Percentiles rank a stretch among this genome's conserved stretches.
Evolutionary conservation across 2,888 invertebrate species (phyloP).

Genomic region (Drosophila rubida): DNA sequence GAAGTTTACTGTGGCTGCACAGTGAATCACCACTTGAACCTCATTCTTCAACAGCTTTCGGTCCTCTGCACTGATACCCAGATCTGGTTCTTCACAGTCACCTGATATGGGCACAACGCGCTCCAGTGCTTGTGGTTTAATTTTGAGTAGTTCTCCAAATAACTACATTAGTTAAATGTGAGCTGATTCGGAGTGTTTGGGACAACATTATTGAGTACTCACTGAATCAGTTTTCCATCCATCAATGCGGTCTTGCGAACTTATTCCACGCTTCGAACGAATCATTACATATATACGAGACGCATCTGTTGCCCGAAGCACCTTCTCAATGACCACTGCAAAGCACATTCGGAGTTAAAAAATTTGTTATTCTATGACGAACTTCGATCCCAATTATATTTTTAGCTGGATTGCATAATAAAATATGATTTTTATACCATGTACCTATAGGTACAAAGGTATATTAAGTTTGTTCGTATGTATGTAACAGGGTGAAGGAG

Average conservation of each 20-base stretch:
- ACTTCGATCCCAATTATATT: neutral
- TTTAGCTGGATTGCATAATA: no score
- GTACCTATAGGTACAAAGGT: no score
- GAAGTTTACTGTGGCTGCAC: slow-evolving; percentile 94
- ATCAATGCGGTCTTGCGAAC: slow-evolving; percentile 88
- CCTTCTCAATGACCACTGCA: slow-evolving; percentile 59
- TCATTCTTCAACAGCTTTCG: slow-evolving; percentile 72
- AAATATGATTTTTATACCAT: no score
- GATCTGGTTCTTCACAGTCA: slow-evolving; percentile 81
- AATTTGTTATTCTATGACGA: neutral
- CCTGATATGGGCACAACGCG: slow-evolving; percentile 83
- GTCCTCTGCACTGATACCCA: slow-evolving; percentile 84
- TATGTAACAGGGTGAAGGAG: no score
- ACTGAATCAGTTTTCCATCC: slow-evolving; percentile 90
- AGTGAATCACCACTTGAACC: slow-evolving; percentile 90
- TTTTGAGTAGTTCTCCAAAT: slow-evolving; percentile 44
- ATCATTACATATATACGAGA: slow-evolving; percentile 86
- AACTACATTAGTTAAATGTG: slow-evolving; percentile 3
- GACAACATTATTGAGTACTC: no score
- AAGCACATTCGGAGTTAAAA: neutral
- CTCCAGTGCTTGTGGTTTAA: slow-evolving; percentile 72
- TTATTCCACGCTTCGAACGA: slow-evolving; percentile 87
- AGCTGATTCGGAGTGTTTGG: no score
- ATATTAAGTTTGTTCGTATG: no score
- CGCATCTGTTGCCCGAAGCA: slow-evolving; percentile 85